Base-by-base conservation (phyloP, 2,888 invertebrate genomes). In the Euplexia lucipara region DNA sequence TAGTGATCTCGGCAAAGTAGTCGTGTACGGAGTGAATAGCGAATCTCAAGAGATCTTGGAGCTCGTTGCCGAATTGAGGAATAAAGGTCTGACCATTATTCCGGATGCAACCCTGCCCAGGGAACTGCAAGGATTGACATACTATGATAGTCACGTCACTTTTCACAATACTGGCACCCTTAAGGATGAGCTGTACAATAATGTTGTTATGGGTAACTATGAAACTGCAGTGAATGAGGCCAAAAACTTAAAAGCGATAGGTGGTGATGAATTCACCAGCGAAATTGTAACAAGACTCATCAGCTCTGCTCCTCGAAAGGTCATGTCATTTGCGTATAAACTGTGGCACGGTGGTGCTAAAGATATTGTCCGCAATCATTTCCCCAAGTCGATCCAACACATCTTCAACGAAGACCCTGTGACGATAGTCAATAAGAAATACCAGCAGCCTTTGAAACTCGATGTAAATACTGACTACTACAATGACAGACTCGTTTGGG, bases 291-390 rank as follows among this genome's bases (percentile, higher is more conserved):
- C 14, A 0, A 71, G 77, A 10, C 53, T 78, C 22, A 69, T 86
- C 1, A 63, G 60, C 2, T 75, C 65, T 37, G 63, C 70, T 16
- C 61, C 77, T 1, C 53, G 37, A n/a, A 78, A 79, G 35, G 71
- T 74, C 3, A 75, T 85, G 69, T 56, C 60, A 0, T 87, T 70
- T 34, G 83, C 81, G 10, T 83, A 83, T 41, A 81, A 84, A 51
- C 72, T 88, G 4, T 88, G 85, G 84, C 61, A 70, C 1, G 64
- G 70, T 10, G 61, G 8, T 1, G 67, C 58, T 12, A 57, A 71
- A 45, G 66, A 78, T 14, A 56, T 87, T 6, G 73, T 86, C 7
- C 63, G 45, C 0, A 75, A 75, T n/a, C 37, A 76, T 51, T 87
- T 88, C 45, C 86, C 86, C 2, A 1, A 44, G 14, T 12, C 66